These are phyloP conservation scores for Lucinisca nassula DNA, from an alignment of 2,888 invertebrate genomes.

Conservation along the genomic window DNA sequence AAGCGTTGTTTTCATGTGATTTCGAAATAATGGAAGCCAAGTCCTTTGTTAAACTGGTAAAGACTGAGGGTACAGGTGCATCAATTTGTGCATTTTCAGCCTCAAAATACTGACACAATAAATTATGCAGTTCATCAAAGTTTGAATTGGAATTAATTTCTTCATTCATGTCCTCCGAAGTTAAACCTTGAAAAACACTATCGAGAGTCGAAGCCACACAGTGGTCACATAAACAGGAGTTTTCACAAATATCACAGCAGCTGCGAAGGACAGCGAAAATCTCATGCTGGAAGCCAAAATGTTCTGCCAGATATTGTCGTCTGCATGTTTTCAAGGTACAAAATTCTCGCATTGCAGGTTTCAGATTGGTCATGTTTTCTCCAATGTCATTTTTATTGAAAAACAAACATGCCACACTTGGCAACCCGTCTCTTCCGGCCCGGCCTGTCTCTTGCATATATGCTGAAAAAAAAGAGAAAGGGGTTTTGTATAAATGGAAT, in stretches of 20 bases:
- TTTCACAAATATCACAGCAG: not conserved
- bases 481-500: too few relatives aligned
- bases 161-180: too few relatives aligned
- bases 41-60: too few relatives aligned
- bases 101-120: too few relatives aligned
- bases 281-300: not conserved
- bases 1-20: too few relatives aligned
- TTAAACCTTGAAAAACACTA: too few relatives aligned
- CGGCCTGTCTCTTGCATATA: not conserved
- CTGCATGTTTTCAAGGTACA: not conserved
- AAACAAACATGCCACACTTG: not conserved
- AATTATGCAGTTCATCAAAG: too few relatives aligned
- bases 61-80: too few relatives aligned
- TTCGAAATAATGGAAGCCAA: too few relatives aligned
- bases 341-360: not conserved
- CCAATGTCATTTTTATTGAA: not conserved
- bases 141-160: too few relatives aligned
- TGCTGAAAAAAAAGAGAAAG: not conserved
- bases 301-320: not conserved
- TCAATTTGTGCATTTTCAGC: too few relatives aligned
- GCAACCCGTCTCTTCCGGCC: not conserved
- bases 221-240: not conserved
- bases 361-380: not conserved
- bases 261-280: not conserved
- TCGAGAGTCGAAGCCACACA: not conserved